phyloP scores from a whole-genome alignment of 2,888 invertebrate genomes.

The Sarcophaga variegata region DNA sequence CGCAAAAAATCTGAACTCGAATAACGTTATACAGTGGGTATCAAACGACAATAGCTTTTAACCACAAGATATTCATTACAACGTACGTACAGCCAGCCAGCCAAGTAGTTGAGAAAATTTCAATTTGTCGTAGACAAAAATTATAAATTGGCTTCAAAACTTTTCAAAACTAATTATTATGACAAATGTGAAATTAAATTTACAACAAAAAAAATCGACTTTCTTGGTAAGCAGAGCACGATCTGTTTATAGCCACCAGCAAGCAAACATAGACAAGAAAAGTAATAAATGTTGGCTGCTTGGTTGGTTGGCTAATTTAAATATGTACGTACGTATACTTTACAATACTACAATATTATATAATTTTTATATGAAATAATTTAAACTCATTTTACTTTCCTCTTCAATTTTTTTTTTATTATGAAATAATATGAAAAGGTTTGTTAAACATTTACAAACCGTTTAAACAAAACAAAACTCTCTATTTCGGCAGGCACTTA shows the following conservation, averaged over 20 bases:
- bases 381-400: neutral
- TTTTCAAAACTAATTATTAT: slow-evolving; percentile 42
- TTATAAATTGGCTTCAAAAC: slow-evolving; percentile 11
- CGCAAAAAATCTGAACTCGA: neutral
- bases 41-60: slow-evolving; percentile 2
- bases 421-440: slow-evolving; percentile 42
- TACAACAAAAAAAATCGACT: slow-evolving; percentile 43
- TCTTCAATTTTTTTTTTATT: slow-evolving; percentile 4
- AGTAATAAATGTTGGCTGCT: neutral
- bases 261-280: neutral
- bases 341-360: neutral
- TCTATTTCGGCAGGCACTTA: no score
- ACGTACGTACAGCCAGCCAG: neutral
- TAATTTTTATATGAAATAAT: neutral
- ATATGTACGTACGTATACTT: neutral
- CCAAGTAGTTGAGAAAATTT: neutral
- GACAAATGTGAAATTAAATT: slow-evolving; percentile 50
- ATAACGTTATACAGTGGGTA: neutral
- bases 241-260: slow-evolving; percentile 16
- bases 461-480: no score
- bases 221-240: slow-evolving; percentile 44
- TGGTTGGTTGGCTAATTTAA: neutral
- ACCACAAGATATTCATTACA: slow-evolving; percentile 8
- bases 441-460: slow-evolving; percentile 41
- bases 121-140: neutral